Conservation (phyloP, 2,797 vertebrate genomes). For the Trichosurus vulpecula region DNA sequence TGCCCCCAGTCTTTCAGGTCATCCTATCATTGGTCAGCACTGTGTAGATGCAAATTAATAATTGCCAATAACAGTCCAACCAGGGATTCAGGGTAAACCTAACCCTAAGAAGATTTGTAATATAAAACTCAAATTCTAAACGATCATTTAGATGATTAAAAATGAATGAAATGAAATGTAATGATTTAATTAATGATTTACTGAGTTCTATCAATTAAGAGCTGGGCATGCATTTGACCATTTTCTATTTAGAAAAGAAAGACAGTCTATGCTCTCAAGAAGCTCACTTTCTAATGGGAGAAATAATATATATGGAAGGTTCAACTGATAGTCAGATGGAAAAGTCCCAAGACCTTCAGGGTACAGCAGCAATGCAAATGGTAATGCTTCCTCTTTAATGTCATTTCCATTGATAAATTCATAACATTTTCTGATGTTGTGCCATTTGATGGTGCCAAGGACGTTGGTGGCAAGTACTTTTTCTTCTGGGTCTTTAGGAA, state of each 20-base stretch:
- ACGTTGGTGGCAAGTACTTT: neutral
- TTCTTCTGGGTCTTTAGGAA: neutral
- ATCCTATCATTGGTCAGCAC: neutral
- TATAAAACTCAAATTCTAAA: neutral
- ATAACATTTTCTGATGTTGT: neutral
- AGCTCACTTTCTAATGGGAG: neutral
- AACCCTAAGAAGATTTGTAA: neutral
- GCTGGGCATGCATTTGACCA: neutral
- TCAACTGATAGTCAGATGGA: neutral
- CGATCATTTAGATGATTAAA: neutral
- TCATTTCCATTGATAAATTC: neutral
- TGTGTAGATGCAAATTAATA: neutral
- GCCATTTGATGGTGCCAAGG: neutral
- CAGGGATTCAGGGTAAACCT: conserved; percentile 18
- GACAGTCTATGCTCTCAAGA: neutral
- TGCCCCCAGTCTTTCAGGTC: neutral
- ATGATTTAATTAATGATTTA: neutral
- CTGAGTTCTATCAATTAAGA: neutral
- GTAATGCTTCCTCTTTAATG: neutral
- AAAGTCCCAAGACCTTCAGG: neutral
- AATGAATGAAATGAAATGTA: neutral
- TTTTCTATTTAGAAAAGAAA: too few species aligned
- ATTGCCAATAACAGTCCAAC: conserved; percentile 48
- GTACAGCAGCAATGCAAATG: neutral
- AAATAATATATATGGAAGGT: neutral